Base-by-base conservation (phyloP, 1,140 invertebrate species). In the Gryon sp. region DNA sequence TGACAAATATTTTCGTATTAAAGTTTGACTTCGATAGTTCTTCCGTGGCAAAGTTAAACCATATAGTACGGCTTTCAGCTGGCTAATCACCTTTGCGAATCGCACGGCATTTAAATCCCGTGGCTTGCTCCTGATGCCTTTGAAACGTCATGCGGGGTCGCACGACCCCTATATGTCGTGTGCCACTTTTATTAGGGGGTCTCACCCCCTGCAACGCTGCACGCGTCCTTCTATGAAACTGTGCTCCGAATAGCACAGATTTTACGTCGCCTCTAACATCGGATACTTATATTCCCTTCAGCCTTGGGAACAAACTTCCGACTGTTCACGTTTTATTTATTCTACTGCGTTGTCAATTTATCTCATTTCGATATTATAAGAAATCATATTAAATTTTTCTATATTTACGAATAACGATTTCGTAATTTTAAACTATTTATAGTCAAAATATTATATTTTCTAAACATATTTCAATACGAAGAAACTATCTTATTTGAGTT, bases 81-180 rank as follows among this genome's bases (percentile, higher is more conserved):
- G 70, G 75, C 74, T 80, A 80, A 80, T 80, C 78, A 80, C 78
- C 78, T 80, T 77, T 77, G 75, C 78, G 76, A 78, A 82, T 78
- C 53, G 62, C 66, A 62, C 69, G 79, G 79, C 80, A 80, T 84
- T 86, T 84, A 84, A 86, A 85, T 85, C 83, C 80, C 79, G 68
- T 78, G 65, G 73, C 70, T 57, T 69, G 63, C 69, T 72, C 24
- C 48, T 59, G 72, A 65, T 55, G 57, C 57, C 66, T 79, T 78
- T 78, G 76, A 82, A 84, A 84, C 82, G 82, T 83, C 80, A 83
- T 69, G 68, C 76, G 70, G 79, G 63, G 78, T 78, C 66, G 62
- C 60, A n/a, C 66, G 77, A 76, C 66, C 74, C 55, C 59, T 73
- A 74, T 74, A 62, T 60, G 80, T 78, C 82, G 83, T 84, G 83